phyloP scores from a whole-genome alignment of 2,888 invertebrate genomes.

The Stegana nigrithorax region DNA sequence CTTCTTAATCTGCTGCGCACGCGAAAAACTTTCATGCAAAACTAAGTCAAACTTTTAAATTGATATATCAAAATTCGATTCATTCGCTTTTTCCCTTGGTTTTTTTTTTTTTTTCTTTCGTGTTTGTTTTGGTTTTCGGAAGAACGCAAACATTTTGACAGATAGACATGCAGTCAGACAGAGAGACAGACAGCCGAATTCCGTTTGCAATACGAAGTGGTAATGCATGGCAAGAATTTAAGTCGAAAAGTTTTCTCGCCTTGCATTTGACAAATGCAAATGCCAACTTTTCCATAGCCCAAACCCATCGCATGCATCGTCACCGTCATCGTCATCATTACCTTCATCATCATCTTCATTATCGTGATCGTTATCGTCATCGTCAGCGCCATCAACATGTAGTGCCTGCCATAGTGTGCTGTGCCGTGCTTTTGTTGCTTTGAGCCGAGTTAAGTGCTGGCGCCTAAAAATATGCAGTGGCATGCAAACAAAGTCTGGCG shows the following conservation, averaged over 20 bases:
- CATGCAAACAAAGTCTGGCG: conserved; percentile 15
- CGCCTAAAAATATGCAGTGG: conserved; percentile 19
- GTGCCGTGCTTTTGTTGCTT: not conserved
- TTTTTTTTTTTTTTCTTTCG: conserved; percentile 15
- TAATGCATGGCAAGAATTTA: conserved; percentile 58
- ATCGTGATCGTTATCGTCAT: too few relatives aligned
- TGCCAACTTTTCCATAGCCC: conserved; percentile 48
- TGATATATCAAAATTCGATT: conserved; percentile 62
- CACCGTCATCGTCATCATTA: too few relatives aligned
- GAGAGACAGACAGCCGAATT: not conserved
- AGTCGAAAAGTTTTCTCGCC: conserved; percentile 53
- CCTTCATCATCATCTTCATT: too few relatives aligned
- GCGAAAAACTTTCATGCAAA: conserved; percentile 54
- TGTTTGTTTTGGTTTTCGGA: conserved; percentile 26
- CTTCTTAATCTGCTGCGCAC: conserved; percentile 56
- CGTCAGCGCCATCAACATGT: too few relatives aligned
- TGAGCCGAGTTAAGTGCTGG: conserved; percentile 3
- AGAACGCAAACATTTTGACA: conserved; percentile 51
- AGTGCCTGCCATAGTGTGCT: not conserved
- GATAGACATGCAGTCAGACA: conserved; percentile 52
- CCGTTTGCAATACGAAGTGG: conserved; percentile 26
- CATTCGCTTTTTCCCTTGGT: conserved; percentile 25
- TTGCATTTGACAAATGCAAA: conserved; percentile 54
- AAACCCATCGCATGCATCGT: not conserved
- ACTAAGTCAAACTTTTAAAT: conserved; percentile 60